Base-by-base conservation (phyloP, 2,113 vertebrate species). In the Misgurnus mizolepis region DNA sequence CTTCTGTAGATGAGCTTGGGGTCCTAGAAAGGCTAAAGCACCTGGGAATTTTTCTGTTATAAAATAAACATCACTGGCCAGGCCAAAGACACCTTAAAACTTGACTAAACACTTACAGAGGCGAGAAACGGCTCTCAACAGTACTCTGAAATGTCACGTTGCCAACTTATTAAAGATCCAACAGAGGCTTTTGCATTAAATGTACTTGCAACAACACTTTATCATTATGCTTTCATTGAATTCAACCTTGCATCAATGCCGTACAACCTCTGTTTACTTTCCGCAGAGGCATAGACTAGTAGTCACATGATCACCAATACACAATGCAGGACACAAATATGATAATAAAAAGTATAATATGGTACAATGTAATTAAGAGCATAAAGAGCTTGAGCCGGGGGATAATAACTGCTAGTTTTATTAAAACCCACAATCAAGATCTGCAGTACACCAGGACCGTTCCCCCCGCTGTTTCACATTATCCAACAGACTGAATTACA, bases 11-110 rank as follows among this genome's bases (percentile, higher is more conserved):
- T 18, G 62, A 41, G 69, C 56, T 43, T 6, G n/a, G 74, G 39
- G 55, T 68, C 55, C 12, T 74, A 15, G n/a, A 64, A 79, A 79
- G 66, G 76, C 78, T 41, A 55, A 58, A 41, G 18, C 78, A 78
- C 49, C 65, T 73, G 64, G 67, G 78, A 77, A 76, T 82, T 76
- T 7, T n/a, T 66, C 43, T 12, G 39, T 27, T 14, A 83, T 70
- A 58, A 69, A 67, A 75, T 58, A 66, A 68, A 80, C 67, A 14
- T 27, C 62, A 39, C 18, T 58, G n/a, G 50, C 18, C 69, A 11
- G 17, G 49, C n/a, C 18, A 61, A 77, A 15, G 34, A 55, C 43
- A 41, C 14, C 4, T 45, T 10, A 61, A 77, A 77, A 61, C 56
- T 17, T 78, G 62, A 3, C 67, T 34, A 72, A 18, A 56, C 8